Evolutionary conservation across 2,113 vertebrate species (phyloP).

Genomic region (Prochilodus magdalenae): DNA sequence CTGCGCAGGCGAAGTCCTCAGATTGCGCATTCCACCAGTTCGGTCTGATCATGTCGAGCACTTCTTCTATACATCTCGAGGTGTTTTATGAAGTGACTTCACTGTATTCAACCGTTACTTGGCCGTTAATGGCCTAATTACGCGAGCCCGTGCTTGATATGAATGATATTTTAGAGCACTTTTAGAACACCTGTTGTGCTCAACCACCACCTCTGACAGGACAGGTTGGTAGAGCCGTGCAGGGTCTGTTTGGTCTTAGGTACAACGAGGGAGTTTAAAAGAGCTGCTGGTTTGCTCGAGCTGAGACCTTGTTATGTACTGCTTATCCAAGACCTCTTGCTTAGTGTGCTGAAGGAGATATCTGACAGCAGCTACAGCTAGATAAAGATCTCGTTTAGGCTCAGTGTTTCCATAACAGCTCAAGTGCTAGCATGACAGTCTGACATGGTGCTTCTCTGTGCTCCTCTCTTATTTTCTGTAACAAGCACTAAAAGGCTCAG

Average conservation of each 20-base stretch:
- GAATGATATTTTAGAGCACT: not conserved
- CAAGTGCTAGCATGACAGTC: conserved; percentile 57
- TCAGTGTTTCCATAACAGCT: conserved; percentile 67
- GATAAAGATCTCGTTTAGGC: conserved; percentile 44
- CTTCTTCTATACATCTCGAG: not conserved
- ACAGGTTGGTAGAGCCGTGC: not conserved
- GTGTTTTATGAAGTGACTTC: not conserved
- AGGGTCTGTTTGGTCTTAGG: not conserved
- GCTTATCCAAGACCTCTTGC: conserved; percentile 37
- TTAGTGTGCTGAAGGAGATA: not conserved
- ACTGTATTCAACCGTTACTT: not conserved
- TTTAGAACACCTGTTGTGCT: not conserved
- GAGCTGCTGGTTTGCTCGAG: not conserved
- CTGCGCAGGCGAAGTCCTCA: conserved; percentile 71
- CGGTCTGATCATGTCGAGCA: conserved; percentile 40
- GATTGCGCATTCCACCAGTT: conserved; percentile 72
- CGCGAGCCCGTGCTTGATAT: not conserved
- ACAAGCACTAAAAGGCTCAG: not conserved
- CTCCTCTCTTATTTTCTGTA: not conserved
- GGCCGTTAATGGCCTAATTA: not conserved
- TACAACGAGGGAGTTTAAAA: not conserved
- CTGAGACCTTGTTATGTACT: not conserved
- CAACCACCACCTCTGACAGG: not conserved
- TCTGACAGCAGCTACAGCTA: not conserved
- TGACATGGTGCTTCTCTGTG: not conserved